Percentiles rank a stretch among this genome's conserved stretches.
phyloP scores from a whole-genome alignment of 2,888 invertebrate species.

The Epirrhoe alternata region DNA sequence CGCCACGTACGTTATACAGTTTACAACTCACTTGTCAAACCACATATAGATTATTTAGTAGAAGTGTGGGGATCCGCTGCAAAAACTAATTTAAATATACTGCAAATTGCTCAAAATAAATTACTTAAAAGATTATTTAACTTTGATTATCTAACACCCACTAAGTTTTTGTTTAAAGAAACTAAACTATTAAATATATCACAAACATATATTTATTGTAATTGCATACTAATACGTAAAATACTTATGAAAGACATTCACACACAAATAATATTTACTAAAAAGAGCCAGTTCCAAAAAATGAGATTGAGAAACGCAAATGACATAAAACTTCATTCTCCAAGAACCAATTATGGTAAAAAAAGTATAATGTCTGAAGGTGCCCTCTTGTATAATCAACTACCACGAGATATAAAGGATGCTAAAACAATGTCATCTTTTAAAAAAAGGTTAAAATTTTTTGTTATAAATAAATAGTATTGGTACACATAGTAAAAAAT shows the following conservation, averaged over 20 bases:
- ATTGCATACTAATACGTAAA: not conserved
- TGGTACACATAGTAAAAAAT: no score
- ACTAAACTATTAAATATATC: not conserved
- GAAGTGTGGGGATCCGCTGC: not conserved
- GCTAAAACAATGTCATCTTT: not conserved
- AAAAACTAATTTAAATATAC: not conserved
- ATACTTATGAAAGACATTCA: not conserved
- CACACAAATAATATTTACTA: not conserved
- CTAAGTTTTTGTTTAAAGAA: not conserved
- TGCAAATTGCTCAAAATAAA: not conserved
- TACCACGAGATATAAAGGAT: not conserved
- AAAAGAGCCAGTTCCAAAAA: not conserved
- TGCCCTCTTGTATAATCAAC: not conserved
- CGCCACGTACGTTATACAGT: not conserved
- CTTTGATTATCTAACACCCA: not conserved
- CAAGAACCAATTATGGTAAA: not conserved
- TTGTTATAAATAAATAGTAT: no score
- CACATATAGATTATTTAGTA: not conserved
- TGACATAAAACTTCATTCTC: not conserved
- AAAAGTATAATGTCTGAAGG: not conserved
- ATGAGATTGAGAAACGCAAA: not conserved
- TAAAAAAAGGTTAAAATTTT: not conserved
- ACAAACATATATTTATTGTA: not conserved
- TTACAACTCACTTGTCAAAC: not conserved
- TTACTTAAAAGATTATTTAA: not conserved